Percentiles rank a stretch among this genome's conserved stretches.
Evolutionary conservation across 1,140 invertebrate species (phyloP).

Genomic region (Drosophila arawakana): DNA sequence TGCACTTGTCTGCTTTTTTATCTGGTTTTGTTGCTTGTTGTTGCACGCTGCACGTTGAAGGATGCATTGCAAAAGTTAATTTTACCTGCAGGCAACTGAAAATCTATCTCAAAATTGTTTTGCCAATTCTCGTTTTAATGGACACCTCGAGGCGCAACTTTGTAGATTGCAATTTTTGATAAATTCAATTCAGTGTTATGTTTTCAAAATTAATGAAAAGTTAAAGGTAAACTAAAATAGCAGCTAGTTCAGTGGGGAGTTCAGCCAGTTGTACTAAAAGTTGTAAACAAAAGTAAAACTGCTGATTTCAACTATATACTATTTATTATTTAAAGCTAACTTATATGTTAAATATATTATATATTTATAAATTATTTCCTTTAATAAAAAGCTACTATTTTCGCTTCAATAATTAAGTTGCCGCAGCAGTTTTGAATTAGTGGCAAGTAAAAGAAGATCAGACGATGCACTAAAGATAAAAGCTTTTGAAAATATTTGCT

Average conservation of each 20-base stretch:
- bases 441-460: background rate
- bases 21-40: background rate
- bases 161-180: slow-evolving; percentile 22
- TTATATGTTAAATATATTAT: too few species aligned
- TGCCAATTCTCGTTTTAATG: slow-evolving; percentile 28
- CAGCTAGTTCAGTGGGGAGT: too few species aligned
- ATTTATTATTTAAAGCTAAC: too few species aligned
- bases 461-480: background rate
- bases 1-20: slow-evolving; percentile 5
- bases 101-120: slow-evolving; percentile 25
- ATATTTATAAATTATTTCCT: too few species aligned
- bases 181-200: slow-evolving; percentile 1
- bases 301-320: too few species aligned
- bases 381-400: too few species aligned
- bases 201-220: background rate
- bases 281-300: too few species aligned
- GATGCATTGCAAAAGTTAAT: slow-evolving; percentile 33
- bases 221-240: too few species aligned
- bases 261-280: too few species aligned
- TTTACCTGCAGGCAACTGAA: slow-evolving; percentile 26
- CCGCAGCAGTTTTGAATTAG: too few species aligned
- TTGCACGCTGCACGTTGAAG: background rate
- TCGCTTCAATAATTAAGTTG: too few species aligned
- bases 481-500: slow-evolving; percentile 15
- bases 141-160: slow-evolving; percentile 13